Percentiles rank a stretch among this genome's conserved stretches.
phyloP scores from a whole-genome alignment of 2,888 invertebrate species.

The Brachyopa scutellaris region DNA sequence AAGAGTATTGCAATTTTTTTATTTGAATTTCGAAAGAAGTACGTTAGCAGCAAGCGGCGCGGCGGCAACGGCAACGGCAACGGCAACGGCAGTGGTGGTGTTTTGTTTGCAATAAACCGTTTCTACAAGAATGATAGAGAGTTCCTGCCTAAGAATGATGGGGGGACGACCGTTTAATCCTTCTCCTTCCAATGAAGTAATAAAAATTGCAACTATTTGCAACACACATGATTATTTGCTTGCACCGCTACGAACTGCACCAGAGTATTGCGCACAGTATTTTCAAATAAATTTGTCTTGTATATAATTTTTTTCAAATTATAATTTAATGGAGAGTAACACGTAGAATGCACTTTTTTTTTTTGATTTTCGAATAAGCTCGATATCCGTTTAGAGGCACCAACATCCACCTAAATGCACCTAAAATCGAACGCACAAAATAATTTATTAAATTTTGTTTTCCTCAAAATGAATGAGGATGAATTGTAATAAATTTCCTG shows the following conservation, averaged over 20 bases:
- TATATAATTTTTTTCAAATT: background rate
- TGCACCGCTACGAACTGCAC: conserved; percentile 54
- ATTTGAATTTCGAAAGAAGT: too few species aligned
- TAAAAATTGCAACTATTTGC: conserved; percentile 20
- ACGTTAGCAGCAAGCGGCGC: too few species aligned
- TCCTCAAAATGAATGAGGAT: too few species aligned
- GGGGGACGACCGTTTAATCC: conserved; percentile 20
- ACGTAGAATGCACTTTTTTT: conserved; percentile 17
- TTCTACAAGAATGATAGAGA: conserved; percentile 10
- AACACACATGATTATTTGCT: conserved; percentile 39
- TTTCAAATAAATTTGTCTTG: background rate
- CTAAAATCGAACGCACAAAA: conserved; percentile 21
- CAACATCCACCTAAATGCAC: conserved; percentile 26
- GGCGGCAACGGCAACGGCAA: too few species aligned
- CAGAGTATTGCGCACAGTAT: conserved; percentile 30
- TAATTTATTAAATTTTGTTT: background rate
- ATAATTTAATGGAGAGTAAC: background rate
- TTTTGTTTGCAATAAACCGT: conserved; percentile 10
- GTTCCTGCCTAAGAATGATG: conserved; percentile 10
- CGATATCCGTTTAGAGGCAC: conserved; percentile 10
- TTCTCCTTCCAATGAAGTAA: conserved; percentile 43
- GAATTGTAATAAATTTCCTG: background rate
- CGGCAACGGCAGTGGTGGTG: too few species aligned
- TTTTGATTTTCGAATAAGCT: background rate
- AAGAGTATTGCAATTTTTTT: too few species aligned